A percentile compares a stretch with the other conserved stretches of the same genome.
phyloP scores from a whole-genome alignment of 2,888 invertebrate species.

The Drosophila quinaria region DNA sequence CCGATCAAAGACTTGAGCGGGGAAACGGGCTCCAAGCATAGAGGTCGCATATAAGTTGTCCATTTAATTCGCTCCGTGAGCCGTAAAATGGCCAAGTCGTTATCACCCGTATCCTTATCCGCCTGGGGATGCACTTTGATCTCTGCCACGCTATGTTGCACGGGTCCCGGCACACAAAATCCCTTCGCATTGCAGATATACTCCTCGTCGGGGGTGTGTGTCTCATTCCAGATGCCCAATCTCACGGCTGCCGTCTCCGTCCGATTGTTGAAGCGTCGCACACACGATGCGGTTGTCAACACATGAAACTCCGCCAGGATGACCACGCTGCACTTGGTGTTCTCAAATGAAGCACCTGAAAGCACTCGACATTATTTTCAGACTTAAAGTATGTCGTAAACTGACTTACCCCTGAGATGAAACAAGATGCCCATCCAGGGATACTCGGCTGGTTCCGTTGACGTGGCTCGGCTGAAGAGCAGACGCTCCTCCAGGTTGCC shows the following conservation, averaged over 20 bases:
- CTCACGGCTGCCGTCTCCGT: constrained; percentile 35
- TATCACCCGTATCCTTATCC: constrained; percentile 60
- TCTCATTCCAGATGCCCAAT: constrained; percentile 56
- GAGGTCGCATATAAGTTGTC: constrained; percentile 46
- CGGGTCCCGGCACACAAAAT: constrained; percentile 62
- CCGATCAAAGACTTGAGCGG: constrained; percentile 46
- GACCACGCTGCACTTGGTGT: constrained; percentile 48
- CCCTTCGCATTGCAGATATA: constrained; percentile 51
- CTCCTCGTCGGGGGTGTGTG: constrained; percentile 18
- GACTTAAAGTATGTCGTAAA: background rate
- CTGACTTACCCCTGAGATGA: constrained; percentile 20
- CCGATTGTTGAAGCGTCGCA: constrained; percentile 33
- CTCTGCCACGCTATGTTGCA: constrained; percentile 34
- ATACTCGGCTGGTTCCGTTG: constrained; percentile 57
- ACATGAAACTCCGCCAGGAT: constrained; percentile 53
- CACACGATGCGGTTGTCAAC: constrained; percentile 60
- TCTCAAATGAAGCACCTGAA: constrained; percentile 17
- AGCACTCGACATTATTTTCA: no score
- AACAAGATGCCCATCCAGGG: constrained; percentile 62
- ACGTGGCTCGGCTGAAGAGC: constrained; percentile 21
- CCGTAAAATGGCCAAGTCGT: constrained; percentile 58
- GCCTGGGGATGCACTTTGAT: constrained; percentile 52
- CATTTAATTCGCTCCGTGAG: constrained; percentile 42
- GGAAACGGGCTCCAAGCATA: constrained; percentile 46
- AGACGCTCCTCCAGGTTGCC: constrained; percentile 55